Evolutionary conservation across 2,888 invertebrate species (phyloP).

Genomic region (Troides oblongomaculatus): DNA sequence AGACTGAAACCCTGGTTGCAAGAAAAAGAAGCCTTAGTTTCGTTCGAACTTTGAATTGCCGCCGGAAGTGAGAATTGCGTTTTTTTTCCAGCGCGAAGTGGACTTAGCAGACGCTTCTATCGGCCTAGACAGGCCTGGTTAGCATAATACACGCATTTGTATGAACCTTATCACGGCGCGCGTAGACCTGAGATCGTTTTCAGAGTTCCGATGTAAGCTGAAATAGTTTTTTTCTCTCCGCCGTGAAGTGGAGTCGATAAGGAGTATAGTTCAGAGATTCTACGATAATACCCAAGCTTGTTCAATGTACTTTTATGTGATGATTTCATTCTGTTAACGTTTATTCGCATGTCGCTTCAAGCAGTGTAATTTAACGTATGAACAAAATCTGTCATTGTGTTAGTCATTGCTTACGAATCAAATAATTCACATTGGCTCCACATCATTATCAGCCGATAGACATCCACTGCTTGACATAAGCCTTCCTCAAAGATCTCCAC

Average conservation of each 20-base stretch:
- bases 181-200: conserved; percentile 13
- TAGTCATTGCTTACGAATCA: no score
- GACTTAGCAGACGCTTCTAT: conserved; percentile 11
- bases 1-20: conserved; percentile 33
- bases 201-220: conserved; percentile 5
- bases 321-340: no score
- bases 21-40: conserved; percentile 32
- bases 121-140: conserved; percentile 15
- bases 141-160: conserved; percentile 17
- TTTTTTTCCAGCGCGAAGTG: conserved; percentile 20
- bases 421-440: no score
- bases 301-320: no score
- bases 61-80: conserved; percentile 21
- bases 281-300: no score
- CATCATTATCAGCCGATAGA: no score
- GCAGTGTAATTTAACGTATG: no score
- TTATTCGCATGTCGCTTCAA: no score
- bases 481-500: no score
- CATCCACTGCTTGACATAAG: no score
- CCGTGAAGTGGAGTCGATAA: conserved; percentile 7
- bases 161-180: conserved; percentile 9
- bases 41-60: conserved; percentile 32
- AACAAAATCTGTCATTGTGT: no score
- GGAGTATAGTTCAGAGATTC: background rate
- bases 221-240: conserved; percentile 6